Evolutionary conservation across 2,888 invertebrate genomes (phyloP).

Genomic region (Thumatha senex): DNA sequence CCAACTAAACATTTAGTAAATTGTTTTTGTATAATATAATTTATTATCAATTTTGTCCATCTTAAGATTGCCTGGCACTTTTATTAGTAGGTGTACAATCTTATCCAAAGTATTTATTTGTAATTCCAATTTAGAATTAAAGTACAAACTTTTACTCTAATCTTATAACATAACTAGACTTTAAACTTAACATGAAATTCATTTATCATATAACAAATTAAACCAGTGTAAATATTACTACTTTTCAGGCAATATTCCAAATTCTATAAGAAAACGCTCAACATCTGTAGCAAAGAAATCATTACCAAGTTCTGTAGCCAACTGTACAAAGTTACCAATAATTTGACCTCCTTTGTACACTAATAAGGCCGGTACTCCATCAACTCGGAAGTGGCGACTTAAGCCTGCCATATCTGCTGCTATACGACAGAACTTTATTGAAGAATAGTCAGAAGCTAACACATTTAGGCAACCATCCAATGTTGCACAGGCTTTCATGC

Average conservation of each 20-base stretch:
- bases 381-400: conserved; percentile 92
- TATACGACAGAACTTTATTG: conserved; percentile 95
- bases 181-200: no score
- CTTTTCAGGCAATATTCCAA: conserved; percentile 90
- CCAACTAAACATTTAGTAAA: no score
- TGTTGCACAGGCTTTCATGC: conserved; percentile 86
- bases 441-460: conserved; percentile 90
- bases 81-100: no score
- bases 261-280: conserved; percentile 94
- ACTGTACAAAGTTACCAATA: conserved; percentile 95
- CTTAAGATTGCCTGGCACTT: no score
- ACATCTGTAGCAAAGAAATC: conserved; percentile 96
- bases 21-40: no score
- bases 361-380: conserved; percentile 95
- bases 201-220: neutral
- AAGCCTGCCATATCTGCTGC: conserved; percentile 92
- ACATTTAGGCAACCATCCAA: conserved; percentile 93
- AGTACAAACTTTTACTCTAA: no score
- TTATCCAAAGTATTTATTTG: no score
- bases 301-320: conserved; percentile 94
- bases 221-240: conserved; percentile 39
- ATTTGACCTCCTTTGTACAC: conserved; percentile 95
- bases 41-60: no score
- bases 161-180: no score
- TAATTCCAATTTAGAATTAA: no score